These are phyloP conservation scores for Epinotia bilunana DNA, from an alignment of 2,888 invertebrate genomes.

Conservation along the genomic window DNA sequence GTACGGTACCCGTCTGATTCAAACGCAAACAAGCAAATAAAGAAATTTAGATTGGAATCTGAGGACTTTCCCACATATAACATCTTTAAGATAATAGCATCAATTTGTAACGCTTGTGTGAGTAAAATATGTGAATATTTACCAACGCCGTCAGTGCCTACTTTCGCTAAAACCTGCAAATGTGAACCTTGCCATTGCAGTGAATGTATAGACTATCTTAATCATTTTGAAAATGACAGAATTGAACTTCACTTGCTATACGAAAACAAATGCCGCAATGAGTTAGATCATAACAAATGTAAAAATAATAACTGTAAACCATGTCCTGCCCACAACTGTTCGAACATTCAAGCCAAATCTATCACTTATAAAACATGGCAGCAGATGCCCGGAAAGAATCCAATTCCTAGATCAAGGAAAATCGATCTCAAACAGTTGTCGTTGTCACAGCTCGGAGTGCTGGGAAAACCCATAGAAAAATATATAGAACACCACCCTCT, in stretches of 20 bases:
- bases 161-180: not conserved
- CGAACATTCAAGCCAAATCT: not conserved
- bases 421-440: not conserved
- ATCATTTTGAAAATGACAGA: not conserved
- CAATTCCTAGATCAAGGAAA: not conserved
- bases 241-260: not conserved
- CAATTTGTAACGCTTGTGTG: not conserved
- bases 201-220: not conserved
- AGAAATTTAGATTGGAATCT: not conserved
- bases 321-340: not conserved
- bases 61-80: not conserved
- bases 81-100: not conserved
- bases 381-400: not conserved
- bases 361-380: not conserved
- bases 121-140: constrained; percentile 6
- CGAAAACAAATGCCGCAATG: not conserved
- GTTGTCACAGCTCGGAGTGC: not conserved
- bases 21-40: not conserved
- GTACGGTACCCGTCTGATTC: not conserved
- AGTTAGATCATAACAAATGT: not conserved
- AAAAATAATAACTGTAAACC: constrained; percentile 1
- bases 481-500: not conserved
- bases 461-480: not conserved
- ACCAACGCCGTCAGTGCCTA: not conserved
- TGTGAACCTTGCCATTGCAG: constrained; percentile 1